Base-by-base conservation (phyloP, 2,797 vertebrate species). In the Falco peregrinus region DNA sequence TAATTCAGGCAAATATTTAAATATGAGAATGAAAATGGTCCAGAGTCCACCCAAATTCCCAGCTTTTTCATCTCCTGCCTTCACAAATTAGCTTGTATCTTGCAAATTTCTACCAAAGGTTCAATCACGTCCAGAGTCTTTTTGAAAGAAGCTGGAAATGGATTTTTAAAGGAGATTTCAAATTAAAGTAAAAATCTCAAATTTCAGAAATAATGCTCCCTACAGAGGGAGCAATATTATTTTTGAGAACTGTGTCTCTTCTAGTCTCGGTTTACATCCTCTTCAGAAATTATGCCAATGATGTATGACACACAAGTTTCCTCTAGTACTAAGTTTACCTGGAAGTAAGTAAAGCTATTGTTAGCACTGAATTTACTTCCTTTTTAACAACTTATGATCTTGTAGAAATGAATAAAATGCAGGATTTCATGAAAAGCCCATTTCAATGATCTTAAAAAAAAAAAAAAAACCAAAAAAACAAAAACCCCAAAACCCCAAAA, bases 1-100 rank as follows among this genome's bases (percentile, higher is more conserved):
- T 71, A 84, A 90, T 81, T 94, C 51, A 84, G 33, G 57, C 25
- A 90, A 88, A 86, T 91, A 90, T 85, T 89, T 87, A 86, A 87
- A 83, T 67, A 80, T 61, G 15, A 63, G 28, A 92, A 77, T 88
- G 57, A 26, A 95, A 95, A 94, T 73, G 61, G 5, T 79, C 29
- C 57, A 41, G 68, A 92, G 11, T 77, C 74, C 1, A 4, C n/a
- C 28, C 22, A 28, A 68, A 89, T 84, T 84, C 37, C 75, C 48
- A 92, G 67, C 65, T 93, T 69, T 81, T 84, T 65, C 28, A 67
- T 81, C 84, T 93, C 60, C 85, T 95, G 69, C 54, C 60, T 56
- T 75, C 59, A 73, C 1, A 11, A 65, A 50, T 89, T 84, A 59
- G 43, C 37, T 88, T 33, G 11, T 56, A 59, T n/a, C 37, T 81